phyloP scores from a whole-genome alignment of 2,113 vertebrate species.

The Trematomus loennbergii region DNA sequence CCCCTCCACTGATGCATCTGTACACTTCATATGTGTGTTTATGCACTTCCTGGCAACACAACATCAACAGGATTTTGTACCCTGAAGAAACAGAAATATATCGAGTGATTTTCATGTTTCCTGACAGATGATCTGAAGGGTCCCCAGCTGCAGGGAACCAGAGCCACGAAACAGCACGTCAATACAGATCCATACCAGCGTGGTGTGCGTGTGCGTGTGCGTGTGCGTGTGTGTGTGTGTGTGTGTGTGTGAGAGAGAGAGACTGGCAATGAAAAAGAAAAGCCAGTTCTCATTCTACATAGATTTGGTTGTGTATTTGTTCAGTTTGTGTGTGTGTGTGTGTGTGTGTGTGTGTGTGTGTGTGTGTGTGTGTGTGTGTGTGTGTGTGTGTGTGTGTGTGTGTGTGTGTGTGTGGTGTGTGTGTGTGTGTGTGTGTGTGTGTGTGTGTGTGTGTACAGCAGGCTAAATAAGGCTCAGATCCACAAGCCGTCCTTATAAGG shows the following conservation, averaged over 20 bases:
- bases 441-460: conserved; percentile 34
- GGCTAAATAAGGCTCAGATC: conserved; percentile 73
- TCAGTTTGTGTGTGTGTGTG: no score
- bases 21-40: no score
- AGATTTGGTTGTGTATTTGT: conserved; percentile 67
- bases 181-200: conserved; percentile 30
- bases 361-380: no score
- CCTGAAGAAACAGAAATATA: neutral
- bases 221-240: conserved; percentile 21
- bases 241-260: neutral
- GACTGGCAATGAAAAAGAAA: conserved; percentile 49
- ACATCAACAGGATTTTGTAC: neutral
- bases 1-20: no score
- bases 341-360: neutral
- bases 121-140: no score
- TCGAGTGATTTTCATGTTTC: neutral
- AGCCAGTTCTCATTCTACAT: conserved; percentile 67
- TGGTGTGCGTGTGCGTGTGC: no score
- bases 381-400: no score
- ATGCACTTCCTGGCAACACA: no score
- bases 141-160: conserved; percentile 8
- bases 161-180: conserved; percentile 25
- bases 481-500: conserved; percentile 78
- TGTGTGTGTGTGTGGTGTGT: no score
- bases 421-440: no score